Percentiles rank a stretch among this genome's conserved stretches.
phyloP scores from a whole-genome alignment of 2,888 invertebrate genomes.

The Acrobasis suavella region DNA sequence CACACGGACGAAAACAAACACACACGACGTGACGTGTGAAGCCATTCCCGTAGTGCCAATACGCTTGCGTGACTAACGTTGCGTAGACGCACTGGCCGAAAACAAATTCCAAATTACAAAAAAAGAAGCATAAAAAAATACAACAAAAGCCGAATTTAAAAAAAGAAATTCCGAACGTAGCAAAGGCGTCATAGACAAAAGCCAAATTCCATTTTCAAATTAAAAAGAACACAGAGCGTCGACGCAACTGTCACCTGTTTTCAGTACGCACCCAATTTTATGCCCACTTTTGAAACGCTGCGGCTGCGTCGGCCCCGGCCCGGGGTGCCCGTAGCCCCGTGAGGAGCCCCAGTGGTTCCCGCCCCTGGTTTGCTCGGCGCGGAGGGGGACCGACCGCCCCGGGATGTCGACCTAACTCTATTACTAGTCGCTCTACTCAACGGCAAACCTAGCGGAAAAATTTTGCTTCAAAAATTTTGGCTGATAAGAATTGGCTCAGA shows the following conservation, averaged over 20 bases:
- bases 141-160: slow-evolving; percentile 23
- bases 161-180: slow-evolving; percentile 22
- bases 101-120: slow-evolving; percentile 23
- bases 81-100: slow-evolving; percentile 75
- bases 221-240: slow-evolving; percentile 65
- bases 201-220: slow-evolving; percentile 40
- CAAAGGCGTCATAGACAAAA: slow-evolving; percentile 48
- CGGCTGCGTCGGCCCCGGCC: slow-evolving; percentile 71
- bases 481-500: slow-evolving; percentile 57
- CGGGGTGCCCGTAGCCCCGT: slow-evolving; percentile 53
- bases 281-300: slow-evolving; percentile 79
- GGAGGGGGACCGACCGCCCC: slow-evolving; percentile 73
- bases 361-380: slow-evolving; percentile 67
- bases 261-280: slow-evolving; percentile 80
- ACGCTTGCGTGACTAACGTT: slow-evolving; percentile 66
- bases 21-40: slow-evolving; percentile 66
- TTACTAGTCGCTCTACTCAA: slow-evolving; percentile 84
- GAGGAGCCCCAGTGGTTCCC: slow-evolving; percentile 35
- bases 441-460: slow-evolving; percentile 84
- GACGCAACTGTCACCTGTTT: slow-evolving; percentile 70
- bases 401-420: slow-evolving; percentile 81
- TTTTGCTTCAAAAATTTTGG: slow-evolving; percentile 54
- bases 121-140: slow-evolving; percentile 34
- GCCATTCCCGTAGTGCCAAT: slow-evolving; percentile 74
- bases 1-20: slow-evolving; percentile 56